Evolutionary conservation across 2,797 vertebrate genomes (phyloP).

Genomic region (Lithobates sylvaticus): DNA sequence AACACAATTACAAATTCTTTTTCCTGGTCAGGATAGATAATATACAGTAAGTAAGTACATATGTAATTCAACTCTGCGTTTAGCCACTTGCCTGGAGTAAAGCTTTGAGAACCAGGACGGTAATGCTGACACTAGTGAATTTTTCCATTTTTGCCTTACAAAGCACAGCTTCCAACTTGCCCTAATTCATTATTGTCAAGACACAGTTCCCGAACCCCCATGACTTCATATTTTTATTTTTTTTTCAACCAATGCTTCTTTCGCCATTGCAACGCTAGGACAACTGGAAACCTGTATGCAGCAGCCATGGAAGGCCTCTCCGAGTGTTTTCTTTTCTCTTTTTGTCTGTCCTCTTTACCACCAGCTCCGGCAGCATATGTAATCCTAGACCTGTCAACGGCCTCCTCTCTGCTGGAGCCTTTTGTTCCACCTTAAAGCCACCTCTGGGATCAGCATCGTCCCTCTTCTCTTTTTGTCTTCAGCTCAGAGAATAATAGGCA

Average conservation of each 20-base stretch:
- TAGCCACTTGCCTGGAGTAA: too few species aligned
- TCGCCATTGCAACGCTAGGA: not conserved
- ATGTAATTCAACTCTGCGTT: too few species aligned
- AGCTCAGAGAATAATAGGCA: slow-evolving; percentile 20
- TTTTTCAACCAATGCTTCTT: not conserved
- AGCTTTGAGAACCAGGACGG: too few species aligned
- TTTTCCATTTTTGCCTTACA: too few species aligned
- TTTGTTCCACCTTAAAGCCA: slow-evolving; percentile 45
- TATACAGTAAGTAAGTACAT: too few species aligned
- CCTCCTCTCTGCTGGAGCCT: slow-evolving; percentile 38
- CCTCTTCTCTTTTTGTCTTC: slow-evolving; percentile 35
- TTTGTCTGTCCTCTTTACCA: slow-evolving; percentile 2
- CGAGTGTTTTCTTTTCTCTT: not conserved
- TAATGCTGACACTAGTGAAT: not conserved
- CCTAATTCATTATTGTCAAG: not conserved
- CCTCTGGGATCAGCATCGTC: slow-evolving; percentile 21
- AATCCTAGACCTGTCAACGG: slow-evolving; percentile 39
- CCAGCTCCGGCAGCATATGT: not conserved
- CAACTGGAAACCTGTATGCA: not conserved
- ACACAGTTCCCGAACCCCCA: not conserved
- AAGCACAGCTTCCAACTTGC: not conserved
- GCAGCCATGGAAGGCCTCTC: too few species aligned
- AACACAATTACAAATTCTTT: too few species aligned
- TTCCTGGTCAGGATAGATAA: too few species aligned
- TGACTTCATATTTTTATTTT: not conserved